A percentile compares a stretch with the other conserved stretches of the same genome.
Evolutionary conservation across 2,113 vertebrate species (phyloP).

Genomic region (Campylomormyrus tamandua): DNA sequence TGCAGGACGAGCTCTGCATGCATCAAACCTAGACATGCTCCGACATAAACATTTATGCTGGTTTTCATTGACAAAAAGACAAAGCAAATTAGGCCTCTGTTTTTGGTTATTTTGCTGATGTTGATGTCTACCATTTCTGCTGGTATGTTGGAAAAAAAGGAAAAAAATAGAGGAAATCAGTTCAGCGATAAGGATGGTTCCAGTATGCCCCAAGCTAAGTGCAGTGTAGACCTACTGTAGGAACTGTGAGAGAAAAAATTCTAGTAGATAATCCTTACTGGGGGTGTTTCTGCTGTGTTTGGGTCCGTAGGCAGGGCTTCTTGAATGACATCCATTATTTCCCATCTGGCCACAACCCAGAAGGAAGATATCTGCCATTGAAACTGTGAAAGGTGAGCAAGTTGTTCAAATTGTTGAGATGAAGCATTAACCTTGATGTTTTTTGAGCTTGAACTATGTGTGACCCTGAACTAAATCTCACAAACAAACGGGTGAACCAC

Average conservation of each 20-base stretch:
- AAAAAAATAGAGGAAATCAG: not conserved
- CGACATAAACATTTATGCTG: not conserved
- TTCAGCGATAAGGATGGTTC: not conserved
- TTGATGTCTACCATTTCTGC: not conserved
- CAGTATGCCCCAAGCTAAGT: not conserved
- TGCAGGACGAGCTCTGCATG: not conserved
- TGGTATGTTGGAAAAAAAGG: not conserved
- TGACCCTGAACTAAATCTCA: not conserved
- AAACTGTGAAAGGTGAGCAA: not conserved
- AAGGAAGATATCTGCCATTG: not conserved
- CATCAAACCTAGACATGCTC: not conserved
- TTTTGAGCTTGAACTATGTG: not conserved
- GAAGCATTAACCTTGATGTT: not conserved
- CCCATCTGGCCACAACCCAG: not conserved
- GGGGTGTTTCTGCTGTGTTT: not conserved
- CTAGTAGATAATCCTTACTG: not conserved
- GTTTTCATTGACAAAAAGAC: not conserved
- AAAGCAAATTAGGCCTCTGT: not conserved
- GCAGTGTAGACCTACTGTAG: not conserved
- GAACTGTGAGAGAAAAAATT: not conserved
- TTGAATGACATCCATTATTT: not conserved
- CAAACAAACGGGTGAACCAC: not conserved
- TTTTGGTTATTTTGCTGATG: not conserved
- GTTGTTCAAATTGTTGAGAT: not conserved
- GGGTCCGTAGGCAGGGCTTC: not conserved